Evolutionary conservation across 2,888 invertebrate species (phyloP).

Genomic region (Pomacea canaliculata): DNA sequence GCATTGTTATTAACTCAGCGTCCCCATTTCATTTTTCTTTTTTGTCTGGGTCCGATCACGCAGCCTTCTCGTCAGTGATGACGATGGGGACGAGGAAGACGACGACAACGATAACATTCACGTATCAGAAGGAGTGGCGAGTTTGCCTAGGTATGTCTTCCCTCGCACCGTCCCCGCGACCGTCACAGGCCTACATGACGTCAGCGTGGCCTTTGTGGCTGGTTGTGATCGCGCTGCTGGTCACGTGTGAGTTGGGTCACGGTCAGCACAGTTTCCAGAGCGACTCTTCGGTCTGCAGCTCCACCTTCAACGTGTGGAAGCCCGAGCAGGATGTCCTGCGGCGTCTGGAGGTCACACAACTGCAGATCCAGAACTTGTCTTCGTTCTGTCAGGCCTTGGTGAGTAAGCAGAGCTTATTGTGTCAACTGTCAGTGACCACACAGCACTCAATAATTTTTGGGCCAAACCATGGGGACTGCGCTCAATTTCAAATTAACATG

Average conservation of each 20-base stretch:
- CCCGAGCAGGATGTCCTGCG: conserved; percentile 58
- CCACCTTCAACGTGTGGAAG: conserved; percentile 64
- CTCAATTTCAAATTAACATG: no score
- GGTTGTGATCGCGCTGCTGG: background rate
- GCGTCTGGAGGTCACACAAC: conserved; percentile 49
- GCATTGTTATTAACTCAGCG: no score
- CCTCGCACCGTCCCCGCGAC: background rate
- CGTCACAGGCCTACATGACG: background rate
- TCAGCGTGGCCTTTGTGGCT: background rate
- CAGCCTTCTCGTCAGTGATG: no score
- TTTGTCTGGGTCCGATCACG: no score
- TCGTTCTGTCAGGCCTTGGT: conserved; percentile 34
- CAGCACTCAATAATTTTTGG: no score
- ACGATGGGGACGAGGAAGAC: no score
- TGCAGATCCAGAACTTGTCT: conserved; percentile 47
- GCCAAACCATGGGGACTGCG: no score
- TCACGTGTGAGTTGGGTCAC: background rate
- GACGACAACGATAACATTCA: no score
- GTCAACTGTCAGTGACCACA: no score
- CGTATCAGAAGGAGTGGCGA: no score
- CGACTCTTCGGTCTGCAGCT: conserved; percentile 33
- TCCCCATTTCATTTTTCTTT: no score
- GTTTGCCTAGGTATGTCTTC: no score
- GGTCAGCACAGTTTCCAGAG: background rate
- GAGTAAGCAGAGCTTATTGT: background rate